Base-by-base conservation (phyloP, 2,888 invertebrate genomes). In the Andrena trimmerana region DNA sequence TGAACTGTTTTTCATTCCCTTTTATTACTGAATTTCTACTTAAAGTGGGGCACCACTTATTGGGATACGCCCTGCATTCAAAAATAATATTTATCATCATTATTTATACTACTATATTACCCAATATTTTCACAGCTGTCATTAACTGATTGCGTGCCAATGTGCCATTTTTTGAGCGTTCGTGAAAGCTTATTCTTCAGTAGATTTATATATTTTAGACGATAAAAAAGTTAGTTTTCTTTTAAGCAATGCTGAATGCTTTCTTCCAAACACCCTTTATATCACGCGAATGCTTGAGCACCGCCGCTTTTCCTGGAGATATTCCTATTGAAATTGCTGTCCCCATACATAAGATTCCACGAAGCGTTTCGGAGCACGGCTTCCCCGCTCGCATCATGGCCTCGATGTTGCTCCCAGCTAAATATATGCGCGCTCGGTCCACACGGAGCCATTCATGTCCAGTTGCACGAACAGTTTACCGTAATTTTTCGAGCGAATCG, bases 401-500 rank as follows among this genome's bases (percentile, higher is more conserved):
- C 54, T 20, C 62, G 69, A 76, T 54, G 57, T 29, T n/a, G 59
- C 24, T 42, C 66, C 29, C 16, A 20, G 72, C 78, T 81, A 76
- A 75, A 81, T 78, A 81, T 79, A 73, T 48, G 62, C 71, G 29
- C 27, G 65, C 54, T 68, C 63, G 73, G 81, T 68, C 78, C 69
- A 74, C 73, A 20, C 60, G 24, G 20, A 42, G 42, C 68, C 71
- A 42, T 69, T 69, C 60, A 69, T 50, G 63, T 72, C 65, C 36
- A 59, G 65, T 78, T 72, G 65, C 67, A 42, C 71, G 80, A 66
- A 70, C 54, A 54, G 59, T 60, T 42, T n/a, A 31, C 48, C 33
- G 59, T 69, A 62, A 81, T 81, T 81, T 83, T 81, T 83, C 69
- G 59, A 62, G 36, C 76, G 52, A 24, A 59, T 69, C 76, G 69